phyloP scores from a whole-genome alignment of 2,888 invertebrate genomes.

The Polyploca ridens region DNA sequence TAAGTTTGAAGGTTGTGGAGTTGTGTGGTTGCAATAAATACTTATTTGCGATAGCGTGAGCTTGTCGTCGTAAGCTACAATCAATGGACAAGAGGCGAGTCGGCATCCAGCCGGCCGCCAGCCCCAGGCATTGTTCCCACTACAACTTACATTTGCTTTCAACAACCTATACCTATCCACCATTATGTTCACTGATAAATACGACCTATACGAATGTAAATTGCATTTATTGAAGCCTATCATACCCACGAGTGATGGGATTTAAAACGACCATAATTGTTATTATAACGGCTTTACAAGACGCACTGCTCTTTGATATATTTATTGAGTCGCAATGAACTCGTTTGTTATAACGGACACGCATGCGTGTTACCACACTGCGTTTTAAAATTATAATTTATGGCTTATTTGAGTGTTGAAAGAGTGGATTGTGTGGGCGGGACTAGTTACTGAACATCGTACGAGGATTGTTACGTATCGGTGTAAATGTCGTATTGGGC shows the following conservation, averaged over 20 bases:
- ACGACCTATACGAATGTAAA: conserved; percentile 62
- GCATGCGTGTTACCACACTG: conserved; percentile 57
- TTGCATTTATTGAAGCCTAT: conserved; percentile 52
- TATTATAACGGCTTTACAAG: conserved; percentile 7
- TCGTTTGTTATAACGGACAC: conserved; percentile 51
- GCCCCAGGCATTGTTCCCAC: conserved; percentile 76
- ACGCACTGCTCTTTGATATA: conserved; percentile 31
- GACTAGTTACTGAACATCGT: conserved; percentile 42
- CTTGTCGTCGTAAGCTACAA: conserved; percentile 82
- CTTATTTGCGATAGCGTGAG: conserved; percentile 75
- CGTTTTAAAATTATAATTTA: conserved; percentile 81
- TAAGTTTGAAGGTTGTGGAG: conserved; percentile 47
- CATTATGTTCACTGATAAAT: conserved; percentile 49
- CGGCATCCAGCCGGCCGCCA: conserved; percentile 49
- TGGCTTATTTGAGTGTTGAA: conserved; percentile 78
- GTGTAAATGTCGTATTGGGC: conserved; percentile 35
- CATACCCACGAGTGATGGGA: conserved; percentile 43
- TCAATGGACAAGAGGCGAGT: conserved; percentile 69
- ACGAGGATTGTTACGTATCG: conserved; percentile 31
- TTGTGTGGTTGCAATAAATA: conserved; percentile 76
- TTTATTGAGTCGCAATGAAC: conserved; percentile 48
- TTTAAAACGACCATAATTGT: conserved; percentile 26
- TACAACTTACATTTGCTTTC: conserved; percentile 36
- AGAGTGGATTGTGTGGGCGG: conserved; percentile 74
- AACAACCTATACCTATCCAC: conserved; percentile 31